A percentile compares a stretch with the other conserved stretches of the same genome.
Conservation (phyloP, 2,888 invertebrate genomes). For the Aquatica leii region DNA sequence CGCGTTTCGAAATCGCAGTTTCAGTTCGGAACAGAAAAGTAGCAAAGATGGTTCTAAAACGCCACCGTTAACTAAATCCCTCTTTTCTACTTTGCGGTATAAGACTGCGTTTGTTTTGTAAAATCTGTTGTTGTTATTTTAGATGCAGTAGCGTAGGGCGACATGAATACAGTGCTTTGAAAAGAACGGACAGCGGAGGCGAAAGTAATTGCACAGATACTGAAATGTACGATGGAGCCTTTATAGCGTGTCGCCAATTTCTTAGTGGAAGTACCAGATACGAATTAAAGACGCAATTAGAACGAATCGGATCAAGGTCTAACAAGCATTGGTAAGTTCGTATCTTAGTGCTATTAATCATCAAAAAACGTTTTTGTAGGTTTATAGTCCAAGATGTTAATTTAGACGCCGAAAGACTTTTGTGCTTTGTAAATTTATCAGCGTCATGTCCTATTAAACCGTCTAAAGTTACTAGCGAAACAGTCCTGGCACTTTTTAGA, state of each 20-base stretch:
- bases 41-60: constrained; percentile 55
- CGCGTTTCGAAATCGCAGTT: constrained; percentile 69
- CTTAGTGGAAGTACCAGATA: constrained; percentile 74
- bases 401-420: constrained; percentile 78
- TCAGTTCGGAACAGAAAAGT: constrained; percentile 72
- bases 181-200: constrained; percentile 64
- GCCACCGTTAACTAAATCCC: constrained; percentile 76
- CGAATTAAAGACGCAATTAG: constrained; percentile 79
- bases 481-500: constrained; percentile 82
- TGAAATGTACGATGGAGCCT: constrained; percentile 71
- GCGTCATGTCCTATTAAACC: constrained; percentile 73
- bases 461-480: constrained; percentile 64
- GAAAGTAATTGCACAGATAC: constrained; percentile 66
- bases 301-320: constrained; percentile 82
- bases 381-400: constrained; percentile 86
- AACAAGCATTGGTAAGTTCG: constrained; percentile 80
- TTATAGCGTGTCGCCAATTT: constrained; percentile 71
- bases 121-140: constrained; percentile 47
- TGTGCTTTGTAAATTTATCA: constrained; percentile 74
- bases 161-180: constrained; percentile 75
- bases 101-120: not conserved
- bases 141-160: constrained; percentile 62
- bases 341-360: too few relatives aligned
- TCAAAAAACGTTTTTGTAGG: too few relatives aligned
- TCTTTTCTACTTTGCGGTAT: constrained; percentile 62